Evolutionary conservation across 2,113 vertebrate species (phyloP).

Genomic region (Rattus rattus): DNA sequence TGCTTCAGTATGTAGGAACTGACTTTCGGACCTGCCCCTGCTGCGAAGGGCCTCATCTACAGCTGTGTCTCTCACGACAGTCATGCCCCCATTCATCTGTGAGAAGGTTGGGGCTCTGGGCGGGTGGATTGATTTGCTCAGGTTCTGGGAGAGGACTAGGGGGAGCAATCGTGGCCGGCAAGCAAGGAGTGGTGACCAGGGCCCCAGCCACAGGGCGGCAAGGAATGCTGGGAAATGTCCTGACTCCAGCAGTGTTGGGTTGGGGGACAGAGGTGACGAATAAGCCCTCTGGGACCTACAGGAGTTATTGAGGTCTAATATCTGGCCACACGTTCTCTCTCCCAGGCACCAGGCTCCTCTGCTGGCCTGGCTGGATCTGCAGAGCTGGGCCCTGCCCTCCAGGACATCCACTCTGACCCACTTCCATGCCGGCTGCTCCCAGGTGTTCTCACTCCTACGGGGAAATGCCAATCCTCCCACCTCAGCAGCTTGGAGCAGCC

Average conservation of each 20-base stretch:
- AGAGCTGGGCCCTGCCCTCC: not conserved
- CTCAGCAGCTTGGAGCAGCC: not conserved
- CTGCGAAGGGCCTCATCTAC: fast-evolving
- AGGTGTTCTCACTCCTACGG: fast-evolving
- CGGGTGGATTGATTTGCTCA: not conserved
- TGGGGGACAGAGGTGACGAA: fast-evolving
- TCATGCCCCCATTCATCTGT: fast-evolving
- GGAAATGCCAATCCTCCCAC: not conserved
- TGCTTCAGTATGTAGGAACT: fast-evolving
- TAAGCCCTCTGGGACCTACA: not conserved
- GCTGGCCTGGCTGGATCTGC: not conserved
- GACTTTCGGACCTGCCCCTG: fast-evolving
- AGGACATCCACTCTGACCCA: fast-evolving
- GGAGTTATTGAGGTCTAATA: too few species aligned
- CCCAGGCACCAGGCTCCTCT: too few species aligned
- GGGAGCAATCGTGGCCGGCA: not conserved
- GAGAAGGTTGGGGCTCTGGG: not conserved
- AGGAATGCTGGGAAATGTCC: not conserved
- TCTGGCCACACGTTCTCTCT: fast-evolving
- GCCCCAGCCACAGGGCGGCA: not conserved
- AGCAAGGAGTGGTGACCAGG: not conserved
- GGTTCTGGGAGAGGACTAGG: not conserved
- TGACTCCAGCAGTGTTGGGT: not conserved
- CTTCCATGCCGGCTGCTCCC: not conserved
- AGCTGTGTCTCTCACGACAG: fast-evolving